These are phyloP conservation scores for Myiagra hebetior DNA, from an alignment of 2,113 vertebrate species.

Conservation along the genomic window DNA sequence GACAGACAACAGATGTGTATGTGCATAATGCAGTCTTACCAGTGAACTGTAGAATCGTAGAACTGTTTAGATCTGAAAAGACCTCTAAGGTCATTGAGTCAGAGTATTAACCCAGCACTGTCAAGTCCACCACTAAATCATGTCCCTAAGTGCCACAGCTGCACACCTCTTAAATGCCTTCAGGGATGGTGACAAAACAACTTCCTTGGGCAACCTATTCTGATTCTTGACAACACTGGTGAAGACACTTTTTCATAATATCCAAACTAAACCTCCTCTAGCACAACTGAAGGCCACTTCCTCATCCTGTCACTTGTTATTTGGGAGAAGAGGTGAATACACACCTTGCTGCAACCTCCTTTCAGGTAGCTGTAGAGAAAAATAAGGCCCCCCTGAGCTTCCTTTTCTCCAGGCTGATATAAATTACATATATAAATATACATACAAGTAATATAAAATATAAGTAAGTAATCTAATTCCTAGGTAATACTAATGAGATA, in stretches of 20 bases:
- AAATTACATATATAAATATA: not conserved
- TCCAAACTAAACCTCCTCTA: not conserved
- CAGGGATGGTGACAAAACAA: not conserved
- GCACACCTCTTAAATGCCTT: not conserved
- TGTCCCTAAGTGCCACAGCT: not conserved
- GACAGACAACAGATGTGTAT: not conserved
- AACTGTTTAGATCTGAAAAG: not conserved
- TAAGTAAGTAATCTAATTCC: not conserved
- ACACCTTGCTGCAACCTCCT: not conserved
- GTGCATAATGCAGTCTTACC: not conserved
- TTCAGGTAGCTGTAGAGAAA: not conserved
- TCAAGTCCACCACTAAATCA: not conserved
- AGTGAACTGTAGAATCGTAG: not conserved
- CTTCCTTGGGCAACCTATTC: not conserved
- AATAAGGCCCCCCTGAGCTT: not conserved
- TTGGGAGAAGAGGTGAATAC: not conserved
- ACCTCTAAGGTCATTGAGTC: too few relatives aligned
- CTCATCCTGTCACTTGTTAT: not conserved
- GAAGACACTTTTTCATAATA: not conserved
- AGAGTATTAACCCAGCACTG: not conserved
- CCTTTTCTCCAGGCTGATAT: not conserved
- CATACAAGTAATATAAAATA: not conserved
- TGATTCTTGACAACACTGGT: not conserved
- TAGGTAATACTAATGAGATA: not conserved
- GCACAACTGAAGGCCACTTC: not conserved